These are phyloP conservation scores for Amphiprion ocellaris DNA, from an alignment of 2,113 vertebrate genomes.

Conservation along the genomic window DNA sequence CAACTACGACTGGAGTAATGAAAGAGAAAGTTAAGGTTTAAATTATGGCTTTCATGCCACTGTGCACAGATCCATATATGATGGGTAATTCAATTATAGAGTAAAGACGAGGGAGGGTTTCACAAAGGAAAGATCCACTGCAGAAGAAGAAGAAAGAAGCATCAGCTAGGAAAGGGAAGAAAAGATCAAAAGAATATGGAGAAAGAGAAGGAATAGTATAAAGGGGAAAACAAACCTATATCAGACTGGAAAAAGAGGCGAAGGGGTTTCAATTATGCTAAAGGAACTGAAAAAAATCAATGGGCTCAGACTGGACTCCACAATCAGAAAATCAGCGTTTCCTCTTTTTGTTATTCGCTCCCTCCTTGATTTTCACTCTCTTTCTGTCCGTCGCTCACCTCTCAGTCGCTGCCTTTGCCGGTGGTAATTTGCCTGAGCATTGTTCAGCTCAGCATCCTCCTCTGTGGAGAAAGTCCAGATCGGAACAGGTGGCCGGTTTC, in stretches of 20 bases:
- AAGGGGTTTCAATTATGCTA: too few species aligned
- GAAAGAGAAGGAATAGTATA: too few species aligned
- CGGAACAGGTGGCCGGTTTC: slow-evolving; percentile 52
- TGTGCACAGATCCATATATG: slow-evolving; percentile 26
- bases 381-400: slow-evolving; percentile 3
- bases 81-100: slow-evolving; percentile 40
- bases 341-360: background rate
- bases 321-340: background rate
- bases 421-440: slow-evolving; percentile 46
- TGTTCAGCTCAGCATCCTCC: slow-evolving; percentile 46
- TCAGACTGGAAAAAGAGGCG: background rate
- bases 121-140: background rate
- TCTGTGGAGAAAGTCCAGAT: slow-evolving; percentile 26
- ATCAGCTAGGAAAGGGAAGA: background rate
- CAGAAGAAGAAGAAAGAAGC: slow-evolving; percentile 8
- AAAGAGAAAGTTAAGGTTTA: background rate
- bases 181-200: too few species aligned
- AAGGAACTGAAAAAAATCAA: too few species aligned
- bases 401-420: slow-evolving; percentile 17
- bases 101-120: background rate
- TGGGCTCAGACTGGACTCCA: too few species aligned
- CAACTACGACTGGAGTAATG: background rate
- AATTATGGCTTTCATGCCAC: slow-evolving; percentile 25
- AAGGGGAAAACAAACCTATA: background rate
- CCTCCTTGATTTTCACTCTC: slow-evolving; percentile 1